Evolutionary conservation across 2,888 invertebrate genomes (phyloP), one percentile per base, ranked within the genome.

Genomic region (Tachina grossa): DNA sequence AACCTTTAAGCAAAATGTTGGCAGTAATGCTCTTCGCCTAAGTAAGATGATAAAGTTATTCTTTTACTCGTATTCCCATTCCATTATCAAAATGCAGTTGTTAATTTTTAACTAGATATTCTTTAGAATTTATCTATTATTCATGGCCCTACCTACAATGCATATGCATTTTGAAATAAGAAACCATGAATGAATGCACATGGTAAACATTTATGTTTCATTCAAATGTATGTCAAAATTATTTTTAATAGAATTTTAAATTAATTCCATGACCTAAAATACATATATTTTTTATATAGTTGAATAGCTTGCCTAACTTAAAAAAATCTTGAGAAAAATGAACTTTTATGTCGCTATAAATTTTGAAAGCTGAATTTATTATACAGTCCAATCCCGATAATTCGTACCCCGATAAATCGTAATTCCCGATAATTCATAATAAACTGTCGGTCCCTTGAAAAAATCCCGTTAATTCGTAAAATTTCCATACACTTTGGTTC

Each of bases 221-320:
- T 65, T 41, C 9, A 8, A 51, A 61, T 74, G 43, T 66, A n/a
- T 75, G 75, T 45, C 75, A 75, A 45, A 61, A 55, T 45, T 75
- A 69, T 75, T 75, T n/a, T 69, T 81, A 75, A 75, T 75, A 55
- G 81, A 81, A 81, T 75, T 75, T 81, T 75, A 75, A 68, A 81
- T 81, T 47, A 61, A 19, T 49, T 3, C 53, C 14, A 55, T 39
- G 55, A 13, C 45, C 71, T 63, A n/a, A 63, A 71, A 39, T n/a
- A n/a, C 9, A 14, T 47, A 1, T 41, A n/a, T 19, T 59, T 31
- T 31, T 4, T 31, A 31, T 4, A 31, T 31, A 45, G 16, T 69
- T 74, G 53, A 59, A 69, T 49, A 51, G 31, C 9, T 66, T 16
- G n/a, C 13, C 13, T 9, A 14, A 65, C 5, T 61, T 45, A 19